phyloP scores from a whole-genome alignment of 2,888 invertebrate species.

The Sphinx pinastri region DNA sequence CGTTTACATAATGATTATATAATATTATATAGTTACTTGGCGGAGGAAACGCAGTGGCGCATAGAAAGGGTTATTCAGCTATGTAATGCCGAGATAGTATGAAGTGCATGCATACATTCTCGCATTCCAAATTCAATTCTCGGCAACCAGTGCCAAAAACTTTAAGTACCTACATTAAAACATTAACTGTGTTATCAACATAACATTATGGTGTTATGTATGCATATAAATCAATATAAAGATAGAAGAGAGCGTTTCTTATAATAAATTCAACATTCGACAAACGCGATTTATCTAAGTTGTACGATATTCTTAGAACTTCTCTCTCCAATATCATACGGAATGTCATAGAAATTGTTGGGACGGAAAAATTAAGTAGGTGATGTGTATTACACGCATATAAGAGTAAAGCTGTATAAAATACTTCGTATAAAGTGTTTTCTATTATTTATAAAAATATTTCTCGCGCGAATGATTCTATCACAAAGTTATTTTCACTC shows the following conservation, averaged over 20 bases:
- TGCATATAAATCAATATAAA: constrained; percentile 1
- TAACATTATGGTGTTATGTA: neutral
- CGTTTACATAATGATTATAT: neutral
- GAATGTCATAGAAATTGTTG: constrained; percentile 36
- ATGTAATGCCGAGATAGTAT: constrained; percentile 7
- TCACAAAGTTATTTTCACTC: constrained; percentile 65
- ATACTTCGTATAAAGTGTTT: constrained; percentile 6
- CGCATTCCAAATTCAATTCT: constrained; percentile 20
- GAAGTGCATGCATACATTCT: constrained; percentile 18
- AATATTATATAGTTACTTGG: constrained; percentile 5
- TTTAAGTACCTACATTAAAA: neutral
- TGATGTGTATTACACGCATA: constrained; percentile 15
- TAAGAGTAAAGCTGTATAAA: constrained; percentile 8
- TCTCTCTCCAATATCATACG: constrained; percentile 24
- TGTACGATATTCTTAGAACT: neutral
- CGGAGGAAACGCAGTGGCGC: neutral
- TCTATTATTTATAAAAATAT: constrained; percentile 12
- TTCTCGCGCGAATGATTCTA: neutral
- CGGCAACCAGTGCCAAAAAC: constrained; percentile 19
- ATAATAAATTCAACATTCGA: neutral
- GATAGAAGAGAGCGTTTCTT: neutral
- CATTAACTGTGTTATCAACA: constrained; percentile 8
- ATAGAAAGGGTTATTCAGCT: constrained; percentile 18
- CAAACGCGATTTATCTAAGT: constrained; percentile 3
- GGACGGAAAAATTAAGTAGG: constrained; percentile 44